Evolutionary conservation across 2,888 invertebrate species (phyloP).

Genomic region (Synanthedon andrenaeformis): DNA sequence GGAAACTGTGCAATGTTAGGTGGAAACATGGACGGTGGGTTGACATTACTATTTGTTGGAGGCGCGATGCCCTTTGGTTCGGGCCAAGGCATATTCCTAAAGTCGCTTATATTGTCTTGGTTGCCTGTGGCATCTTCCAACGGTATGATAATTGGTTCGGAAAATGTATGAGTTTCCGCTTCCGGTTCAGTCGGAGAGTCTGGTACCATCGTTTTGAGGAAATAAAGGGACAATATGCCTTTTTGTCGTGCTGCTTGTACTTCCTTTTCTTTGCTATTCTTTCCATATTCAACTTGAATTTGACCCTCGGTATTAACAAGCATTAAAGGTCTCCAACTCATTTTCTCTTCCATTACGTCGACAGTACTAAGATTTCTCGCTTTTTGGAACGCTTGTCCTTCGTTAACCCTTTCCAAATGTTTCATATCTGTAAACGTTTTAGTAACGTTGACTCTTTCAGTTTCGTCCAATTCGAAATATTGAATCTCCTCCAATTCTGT

Average conservation of each 20-base stretch:
- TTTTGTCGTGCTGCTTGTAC: slow-evolving; percentile 90
- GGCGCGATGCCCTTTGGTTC: slow-evolving; percentile 80
- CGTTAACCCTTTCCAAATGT: slow-evolving; percentile 87
- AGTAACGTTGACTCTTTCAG: slow-evolving; percentile 94
- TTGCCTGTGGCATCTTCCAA: slow-evolving; percentile 89
- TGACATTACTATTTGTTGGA: slow-evolving; percentile 29
- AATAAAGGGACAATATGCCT: slow-evolving; percentile 84
- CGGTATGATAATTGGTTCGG: slow-evolving; percentile 87
- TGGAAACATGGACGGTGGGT: slow-evolving; percentile 59
- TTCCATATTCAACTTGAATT: slow-evolving; percentile 76
- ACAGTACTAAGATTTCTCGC: slow-evolving; percentile 80
- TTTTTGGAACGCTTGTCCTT: slow-evolving; percentile 85
- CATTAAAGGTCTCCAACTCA: slow-evolving; percentile 79
- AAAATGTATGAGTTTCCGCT: slow-evolving; percentile 79
- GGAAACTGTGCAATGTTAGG: slow-evolving; percentile 56
- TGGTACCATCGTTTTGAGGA: slow-evolving; percentile 85
- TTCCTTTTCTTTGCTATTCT: slow-evolving; percentile 87
- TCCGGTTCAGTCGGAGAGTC: slow-evolving; percentile 91
- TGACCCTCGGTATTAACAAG: slow-evolving; percentile 77
- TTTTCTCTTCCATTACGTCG: slow-evolving; percentile 86
- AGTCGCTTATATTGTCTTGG: slow-evolving; percentile 84
- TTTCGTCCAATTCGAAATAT: slow-evolving; percentile 95
- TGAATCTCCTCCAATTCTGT: slow-evolving; percentile 82
- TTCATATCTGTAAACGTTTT: slow-evolving; percentile 93
- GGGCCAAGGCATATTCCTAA: slow-evolving; percentile 83